A percentile compares a stretch with the other conserved stretches of the same genome.
Conservation (phyloP, 2,113 vertebrate genomes). For the Pelvicachromis taeniatus region DNA sequence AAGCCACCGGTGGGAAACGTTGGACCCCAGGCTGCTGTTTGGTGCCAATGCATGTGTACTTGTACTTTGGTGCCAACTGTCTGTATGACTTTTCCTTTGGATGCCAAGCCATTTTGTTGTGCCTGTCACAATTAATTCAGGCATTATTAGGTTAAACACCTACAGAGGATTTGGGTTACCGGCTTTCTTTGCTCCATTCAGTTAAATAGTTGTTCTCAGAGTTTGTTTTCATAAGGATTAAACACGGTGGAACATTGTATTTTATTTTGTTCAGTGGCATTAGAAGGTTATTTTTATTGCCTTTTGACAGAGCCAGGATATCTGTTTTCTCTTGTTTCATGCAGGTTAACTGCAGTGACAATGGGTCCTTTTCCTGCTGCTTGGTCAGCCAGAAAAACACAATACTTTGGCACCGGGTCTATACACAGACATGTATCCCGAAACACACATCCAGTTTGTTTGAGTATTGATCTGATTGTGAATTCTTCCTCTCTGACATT, state of each 20-base stretch:
- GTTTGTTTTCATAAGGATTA: not conserved
- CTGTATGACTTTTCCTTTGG: conserved; percentile 9
- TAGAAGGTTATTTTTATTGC: not conserved
- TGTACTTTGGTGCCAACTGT: conserved; percentile 28
- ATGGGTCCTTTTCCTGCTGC: not conserved
- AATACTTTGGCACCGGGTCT: not conserved
- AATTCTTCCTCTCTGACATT: conserved; percentile 23
- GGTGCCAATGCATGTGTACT: conserved; percentile 35
- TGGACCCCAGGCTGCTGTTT: conserved; percentile 17
- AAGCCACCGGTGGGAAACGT: not conserved
- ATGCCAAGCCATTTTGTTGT: conserved; percentile 41
- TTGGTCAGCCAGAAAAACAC: not conserved
- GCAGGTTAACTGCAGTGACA: not conserved
- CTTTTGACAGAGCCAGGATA: not conserved
- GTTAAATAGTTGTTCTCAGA: not conserved
- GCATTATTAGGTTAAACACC: conserved; percentile 32
- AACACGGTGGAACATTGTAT: not conserved
- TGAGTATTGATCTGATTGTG: conserved; percentile 9
- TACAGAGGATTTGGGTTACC: not conserved
- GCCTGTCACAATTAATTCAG: conserved; percentile 21
- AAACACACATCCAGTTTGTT: not conserved
- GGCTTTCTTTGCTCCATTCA: not conserved
- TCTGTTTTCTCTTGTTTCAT: not conserved
- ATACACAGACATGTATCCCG: not conserved
- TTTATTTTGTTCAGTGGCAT: not conserved